Evolutionary conservation across 2,797 vertebrate species (phyloP).

Genomic region (Apodemus agrarius): DNA sequence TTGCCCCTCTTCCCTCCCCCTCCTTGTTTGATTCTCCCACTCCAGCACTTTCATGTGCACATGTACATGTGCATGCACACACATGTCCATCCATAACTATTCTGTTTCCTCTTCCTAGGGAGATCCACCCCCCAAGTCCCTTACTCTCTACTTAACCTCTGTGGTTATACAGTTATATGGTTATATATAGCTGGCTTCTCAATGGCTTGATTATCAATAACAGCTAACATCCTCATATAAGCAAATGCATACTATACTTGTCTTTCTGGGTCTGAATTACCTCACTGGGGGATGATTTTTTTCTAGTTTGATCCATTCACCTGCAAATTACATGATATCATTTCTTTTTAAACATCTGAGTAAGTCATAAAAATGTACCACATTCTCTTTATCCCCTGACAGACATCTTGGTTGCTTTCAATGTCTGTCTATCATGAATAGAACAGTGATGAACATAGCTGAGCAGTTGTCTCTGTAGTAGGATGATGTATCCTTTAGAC

Average conservation of each 20-base stretch:
- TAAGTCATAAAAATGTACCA: background rate
- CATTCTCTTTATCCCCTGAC: background rate
- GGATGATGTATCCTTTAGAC: background rate
- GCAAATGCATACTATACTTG: background rate
- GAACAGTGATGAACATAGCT: background rate
- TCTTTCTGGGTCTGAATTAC: background rate
- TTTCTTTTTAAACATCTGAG: background rate
- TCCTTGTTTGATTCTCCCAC: background rate
- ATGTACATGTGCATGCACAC: background rate
- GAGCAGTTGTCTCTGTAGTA: background rate
- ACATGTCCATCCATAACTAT: background rate
- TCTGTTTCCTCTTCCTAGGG: background rate
- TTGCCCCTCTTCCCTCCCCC: background rate
- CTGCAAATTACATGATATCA: background rate
- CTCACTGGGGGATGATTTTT: background rate
- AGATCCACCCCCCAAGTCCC: background rate
- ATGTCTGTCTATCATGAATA: background rate
- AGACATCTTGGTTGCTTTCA: background rate
- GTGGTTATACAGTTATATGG: background rate
- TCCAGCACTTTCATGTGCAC: background rate
- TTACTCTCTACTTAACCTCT: background rate
- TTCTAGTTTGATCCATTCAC: background rate
- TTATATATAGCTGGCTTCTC: background rate
- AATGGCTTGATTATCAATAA: background rate
- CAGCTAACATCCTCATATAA: background rate